phyloP scores from a whole-genome alignment of 2,888 invertebrate genomes.

The Mantis religiosa region DNA sequence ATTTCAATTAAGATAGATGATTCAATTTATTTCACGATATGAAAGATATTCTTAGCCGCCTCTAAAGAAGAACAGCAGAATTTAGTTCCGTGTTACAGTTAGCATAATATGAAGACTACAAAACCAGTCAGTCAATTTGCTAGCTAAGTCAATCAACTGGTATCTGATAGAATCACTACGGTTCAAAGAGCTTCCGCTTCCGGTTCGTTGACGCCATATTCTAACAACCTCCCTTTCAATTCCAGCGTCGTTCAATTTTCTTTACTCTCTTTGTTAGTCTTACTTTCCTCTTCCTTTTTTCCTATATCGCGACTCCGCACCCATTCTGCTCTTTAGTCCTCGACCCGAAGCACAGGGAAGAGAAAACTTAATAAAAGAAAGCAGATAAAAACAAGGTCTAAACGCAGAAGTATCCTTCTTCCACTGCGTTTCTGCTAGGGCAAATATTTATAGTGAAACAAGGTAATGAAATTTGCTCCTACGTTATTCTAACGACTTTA shows the following conservation, averaged over 20 bases:
- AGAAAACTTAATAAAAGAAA: background rate
- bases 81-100: background rate
- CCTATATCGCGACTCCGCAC: background rate
- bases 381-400: background rate
- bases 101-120: background rate
- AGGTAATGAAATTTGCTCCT: background rate
- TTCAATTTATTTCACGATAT: background rate
- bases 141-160: slow-evolving; percentile 9
- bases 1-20: no score
- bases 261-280: background rate
- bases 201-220: slow-evolving; percentile 10
- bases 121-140: background rate
- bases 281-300: background rate
- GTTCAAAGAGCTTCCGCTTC: slow-evolving; percentile 7
- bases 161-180: slow-evolving; percentile 5
- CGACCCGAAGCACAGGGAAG: background rate
- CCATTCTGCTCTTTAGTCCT: background rate
- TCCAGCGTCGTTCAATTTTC: slow-evolving; percentile 7
- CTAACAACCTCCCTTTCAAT: slow-evolving; percentile 15
- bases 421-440: background rate
- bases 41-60: background rate
- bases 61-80: background rate
- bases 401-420: background rate
- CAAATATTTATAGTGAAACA: background rate
- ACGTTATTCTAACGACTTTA: background rate